Evolutionary conservation across 1,140 invertebrate genomes (phyloP).

Genomic region (Diuraphis noxia): DNA sequence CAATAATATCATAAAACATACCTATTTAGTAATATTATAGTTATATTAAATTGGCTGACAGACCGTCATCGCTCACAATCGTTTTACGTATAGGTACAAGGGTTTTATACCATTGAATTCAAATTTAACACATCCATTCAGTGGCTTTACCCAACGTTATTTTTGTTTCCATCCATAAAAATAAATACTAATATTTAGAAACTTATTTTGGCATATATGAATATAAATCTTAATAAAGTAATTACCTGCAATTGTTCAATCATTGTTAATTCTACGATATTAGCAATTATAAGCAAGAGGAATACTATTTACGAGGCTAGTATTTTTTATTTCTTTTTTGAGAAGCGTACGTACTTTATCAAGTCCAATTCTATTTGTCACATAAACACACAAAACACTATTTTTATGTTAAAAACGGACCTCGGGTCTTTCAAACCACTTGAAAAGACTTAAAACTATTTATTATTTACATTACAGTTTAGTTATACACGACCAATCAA

Average conservation of each 20-base stretch:
- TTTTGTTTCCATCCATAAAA: background rate
- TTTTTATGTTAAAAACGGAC: conserved; percentile 2
- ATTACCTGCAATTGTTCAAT: too few relatives aligned
- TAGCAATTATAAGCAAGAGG: background rate
- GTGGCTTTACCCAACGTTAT: too few relatives aligned
- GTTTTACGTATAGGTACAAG: too few relatives aligned
- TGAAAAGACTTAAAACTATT: background rate
- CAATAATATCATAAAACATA: too few relatives aligned
- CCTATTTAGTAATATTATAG: too few relatives aligned
- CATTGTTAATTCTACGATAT: background rate
- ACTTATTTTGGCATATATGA: background rate
- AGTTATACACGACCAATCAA: conserved; percentile 5
- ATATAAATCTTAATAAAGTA: background rate
- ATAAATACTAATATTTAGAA: background rate
- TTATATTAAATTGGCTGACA: too few relatives aligned
- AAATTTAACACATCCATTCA: too few relatives aligned
- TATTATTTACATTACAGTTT: conserved; percentile 18
- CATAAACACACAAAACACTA: background rate
- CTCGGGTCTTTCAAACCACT: background rate
- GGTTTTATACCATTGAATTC: too few relatives aligned
- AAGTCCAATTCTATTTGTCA: background rate
- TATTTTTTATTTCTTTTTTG: background rate
- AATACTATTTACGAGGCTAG: background rate
- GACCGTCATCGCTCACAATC: too few relatives aligned
- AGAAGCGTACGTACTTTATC: background rate